Base-by-base conservation (phyloP, 2,888 invertebrate genomes). In the Hirtodrosophila trivittata region DNA sequence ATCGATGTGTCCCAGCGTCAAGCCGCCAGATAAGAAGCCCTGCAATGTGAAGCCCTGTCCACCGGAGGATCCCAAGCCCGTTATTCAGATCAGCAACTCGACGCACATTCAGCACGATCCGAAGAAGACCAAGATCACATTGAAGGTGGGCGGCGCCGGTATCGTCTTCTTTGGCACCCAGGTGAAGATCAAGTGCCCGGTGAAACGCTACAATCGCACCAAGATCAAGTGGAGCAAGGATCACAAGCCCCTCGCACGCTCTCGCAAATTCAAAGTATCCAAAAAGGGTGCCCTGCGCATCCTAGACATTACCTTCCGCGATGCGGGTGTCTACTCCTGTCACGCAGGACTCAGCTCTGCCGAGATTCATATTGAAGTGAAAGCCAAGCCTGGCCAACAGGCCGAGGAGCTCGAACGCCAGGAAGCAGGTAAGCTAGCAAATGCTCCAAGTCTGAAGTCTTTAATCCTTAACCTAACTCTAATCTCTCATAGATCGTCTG, bases 181-280 rank as follows among this genome's bases (percentile, higher is more conserved):
- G 86, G 94, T 98, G 59, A 97, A 97, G 91, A 96, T 98, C 75
- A 96, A 97, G 88, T 98, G 98, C 88, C 98, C 98, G 0, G 96
- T 97, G 14, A 96, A 96, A 88, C 94, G 91, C 1, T 95, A 93
- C 89, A 94, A 95, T 88, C 92, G 97, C 66, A 95, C 96, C 0
- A 95, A 95, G 89, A 96, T 97, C 68, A 93, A 94, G 81, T 98
- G 98, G 98, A 94, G 94, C 51, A 97, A 97, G 88, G 96, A 97
- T 88, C 95, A 95, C 71, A 94, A 94, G 75, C 93, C 94, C 47
- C 92, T 97, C 62, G 92, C 93, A 18, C 96, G 96, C 86, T 94
- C 95, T 0, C 94, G 95, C 87, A 96, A 97, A 78, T 95, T 95
- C 81, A 96, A 97, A 89, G 95, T 97, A 49, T 97, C 97, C 8